phyloP scores from a whole-genome alignment of 2,888 invertebrate species.

The Pristionchus mayeri region DNA sequence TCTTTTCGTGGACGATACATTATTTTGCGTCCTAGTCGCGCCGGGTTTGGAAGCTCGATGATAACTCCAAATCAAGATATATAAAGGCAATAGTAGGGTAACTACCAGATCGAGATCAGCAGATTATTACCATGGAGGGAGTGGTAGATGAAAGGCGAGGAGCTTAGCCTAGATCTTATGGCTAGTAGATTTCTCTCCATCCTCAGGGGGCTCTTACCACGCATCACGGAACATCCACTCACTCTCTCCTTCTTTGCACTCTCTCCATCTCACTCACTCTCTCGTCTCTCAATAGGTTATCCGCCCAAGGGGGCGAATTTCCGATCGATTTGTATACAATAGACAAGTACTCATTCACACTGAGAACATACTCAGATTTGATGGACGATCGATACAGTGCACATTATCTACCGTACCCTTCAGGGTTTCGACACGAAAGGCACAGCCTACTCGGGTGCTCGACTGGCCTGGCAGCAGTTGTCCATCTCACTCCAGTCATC shows the following conservation, averaged over 20 bases:
- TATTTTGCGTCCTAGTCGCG: neutral
- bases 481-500: conserved; percentile 36
- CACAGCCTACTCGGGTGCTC: conserved; percentile 67
- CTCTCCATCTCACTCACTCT: neutral
- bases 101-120: no score
- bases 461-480: conserved; percentile 71
- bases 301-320: neutral
- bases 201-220: neutral
- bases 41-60: neutral
- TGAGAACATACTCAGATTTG: neutral
- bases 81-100: neutral
- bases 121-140: neutral
- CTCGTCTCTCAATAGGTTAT: neutral
- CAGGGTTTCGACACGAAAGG: conserved; percentile 75
- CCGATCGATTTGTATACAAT: neutral
- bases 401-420: conserved; percentile 48
- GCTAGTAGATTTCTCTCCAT: neutral
- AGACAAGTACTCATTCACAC: no score
- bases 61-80: neutral
- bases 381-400: conserved; percentile 12
- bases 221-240: conserved; percentile 47
- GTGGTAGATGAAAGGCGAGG: neutral
- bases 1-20: no score
- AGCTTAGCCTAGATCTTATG: conserved; percentile 25
- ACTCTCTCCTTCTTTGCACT: neutral